phyloP scores from a whole-genome alignment of 2,113 vertebrate genomes.

The Hyaena hyaena region DNA sequence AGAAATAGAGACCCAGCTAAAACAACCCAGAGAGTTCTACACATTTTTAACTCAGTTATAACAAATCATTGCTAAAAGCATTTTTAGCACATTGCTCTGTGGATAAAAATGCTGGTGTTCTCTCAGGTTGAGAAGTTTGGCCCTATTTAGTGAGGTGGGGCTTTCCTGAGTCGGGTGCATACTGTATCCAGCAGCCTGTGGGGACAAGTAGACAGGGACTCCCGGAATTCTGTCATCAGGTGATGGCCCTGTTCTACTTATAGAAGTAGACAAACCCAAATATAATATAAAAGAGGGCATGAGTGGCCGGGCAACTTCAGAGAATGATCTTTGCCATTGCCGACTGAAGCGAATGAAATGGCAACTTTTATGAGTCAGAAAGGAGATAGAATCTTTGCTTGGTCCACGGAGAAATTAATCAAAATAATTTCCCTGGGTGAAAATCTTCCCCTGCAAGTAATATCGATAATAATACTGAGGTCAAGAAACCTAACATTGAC shows the following conservation, averaged over 20 bases:
- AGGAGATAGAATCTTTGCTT: slow-evolving; percentile 20
- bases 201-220: neutral
- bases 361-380: neutral
- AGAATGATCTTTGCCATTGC: neutral
- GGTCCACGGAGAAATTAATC: slow-evolving; percentile 10
- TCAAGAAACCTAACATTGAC: neutral
- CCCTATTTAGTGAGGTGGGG: neutral
- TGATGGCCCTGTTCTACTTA: neutral
- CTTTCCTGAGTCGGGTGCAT: neutral
- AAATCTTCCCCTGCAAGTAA: neutral
- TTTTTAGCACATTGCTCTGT: slow-evolving; percentile 41
- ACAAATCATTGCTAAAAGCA: neutral
- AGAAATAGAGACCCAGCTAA: neutral
- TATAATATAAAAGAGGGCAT: neutral
- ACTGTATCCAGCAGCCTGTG: neutral
- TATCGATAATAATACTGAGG: neutral
- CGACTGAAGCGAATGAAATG: slow-evolving; percentile 47
- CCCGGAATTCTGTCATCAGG: neutral
- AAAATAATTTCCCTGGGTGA: slow-evolving; percentile 36
- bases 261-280: neutral
- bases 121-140: slow-evolving; percentile 5
- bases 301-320: neutral
- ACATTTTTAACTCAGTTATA: slow-evolving; percentile 51
- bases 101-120: neutral
- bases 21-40: neutral